Percentiles rank a stretch among this genome's conserved stretches.
phyloP scores from a whole-genome alignment of 2,113 vertebrate genomes.

The Xenopus borealis region DNA sequence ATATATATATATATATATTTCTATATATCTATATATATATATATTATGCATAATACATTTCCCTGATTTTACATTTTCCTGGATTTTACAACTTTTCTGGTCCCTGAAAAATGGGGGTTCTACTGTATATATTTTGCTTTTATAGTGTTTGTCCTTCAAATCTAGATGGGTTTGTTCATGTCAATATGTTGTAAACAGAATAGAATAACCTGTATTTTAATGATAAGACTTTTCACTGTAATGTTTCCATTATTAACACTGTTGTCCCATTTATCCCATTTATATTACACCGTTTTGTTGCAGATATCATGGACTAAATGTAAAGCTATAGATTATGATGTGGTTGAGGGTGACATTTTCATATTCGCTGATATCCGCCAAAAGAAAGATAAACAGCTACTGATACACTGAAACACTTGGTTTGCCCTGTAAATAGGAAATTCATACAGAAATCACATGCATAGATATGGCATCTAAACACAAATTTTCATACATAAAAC shows the following conservation, averaged over 20 bases:
- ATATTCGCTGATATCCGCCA: neutral
- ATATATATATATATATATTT: too few species aligned
- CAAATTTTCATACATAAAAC: conserved; percentile 26
- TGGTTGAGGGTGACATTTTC: neutral
- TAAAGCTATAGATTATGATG: neutral
- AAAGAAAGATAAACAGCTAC: conserved; percentile 17
- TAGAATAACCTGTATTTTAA: too few species aligned
- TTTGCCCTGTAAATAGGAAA: conserved; percentile 18
- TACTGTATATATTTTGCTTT: too few species aligned
- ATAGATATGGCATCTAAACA: conserved; percentile 23
- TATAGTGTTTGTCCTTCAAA: too few species aligned
- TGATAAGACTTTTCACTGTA: neutral
- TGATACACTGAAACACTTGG: conserved; percentile 17
- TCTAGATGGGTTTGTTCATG: too few species aligned
- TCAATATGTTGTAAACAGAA: too few species aligned
- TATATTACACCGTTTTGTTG: neutral
- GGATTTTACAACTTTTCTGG: too few species aligned
- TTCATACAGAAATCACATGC: conserved; percentile 20
- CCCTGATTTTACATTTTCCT: too few species aligned
- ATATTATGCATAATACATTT: too few species aligned
- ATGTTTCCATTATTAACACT: neutral
- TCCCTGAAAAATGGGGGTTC: too few species aligned
- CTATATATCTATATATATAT: too few species aligned
- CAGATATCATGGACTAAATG: neutral
- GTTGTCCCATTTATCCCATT: neutral